Evolutionary conservation across 1,140 invertebrate species (phyloP), one percentile per base, ranked within the genome.

Genomic region (Nomia melanderi): DNA sequence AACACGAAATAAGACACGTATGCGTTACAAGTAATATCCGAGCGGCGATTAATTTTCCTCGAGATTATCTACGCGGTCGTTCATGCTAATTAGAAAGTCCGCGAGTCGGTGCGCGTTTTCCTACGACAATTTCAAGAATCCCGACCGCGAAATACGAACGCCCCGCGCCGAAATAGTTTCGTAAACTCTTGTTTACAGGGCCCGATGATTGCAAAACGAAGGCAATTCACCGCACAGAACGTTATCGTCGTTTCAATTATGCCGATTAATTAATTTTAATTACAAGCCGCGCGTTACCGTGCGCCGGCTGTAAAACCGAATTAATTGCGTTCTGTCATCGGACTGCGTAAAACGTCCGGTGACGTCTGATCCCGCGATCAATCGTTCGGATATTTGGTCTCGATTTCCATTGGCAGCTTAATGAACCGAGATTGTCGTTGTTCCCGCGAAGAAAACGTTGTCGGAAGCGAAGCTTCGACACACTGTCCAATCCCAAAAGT

Each of bases 231-330:
- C n/a, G 27, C 11, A 29, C 39, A 27, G n/a, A 65, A 44, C 39
- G n/a, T 60, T 60, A 60, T 47, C 64, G 73, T 59, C 14, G 23
- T 9, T 60, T 76, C 44, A 76, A 75, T 69, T 75, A 50, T 41
- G 25, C 11, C 27, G 9, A 23, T 65, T 65, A 65, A 65, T 65
- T 65, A 65, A 65, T 65, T 65, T 50, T 50, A 65, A 65, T 65
- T 50, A 50, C 27, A 3, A 25, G 8, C 7, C 63, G 41, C 14
- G 17, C 23, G 63, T 31, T 50, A 6, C 23, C 27, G 39, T 14
- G 63, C 36, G 27, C 11, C 41, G 1, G 20, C 36, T 31, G 25
- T 25, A 31, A 31, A 65, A 65, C 11, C 3, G 9, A 47, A 50
- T 50, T 50, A 47, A 65, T 65, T 39, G 41, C 41, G 27, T 50